Evolutionary conservation across 2,113 vertebrate genomes (phyloP), one percentile per base, ranked within the genome.

Genomic region (Trichomycterus rosablanca): DNA sequence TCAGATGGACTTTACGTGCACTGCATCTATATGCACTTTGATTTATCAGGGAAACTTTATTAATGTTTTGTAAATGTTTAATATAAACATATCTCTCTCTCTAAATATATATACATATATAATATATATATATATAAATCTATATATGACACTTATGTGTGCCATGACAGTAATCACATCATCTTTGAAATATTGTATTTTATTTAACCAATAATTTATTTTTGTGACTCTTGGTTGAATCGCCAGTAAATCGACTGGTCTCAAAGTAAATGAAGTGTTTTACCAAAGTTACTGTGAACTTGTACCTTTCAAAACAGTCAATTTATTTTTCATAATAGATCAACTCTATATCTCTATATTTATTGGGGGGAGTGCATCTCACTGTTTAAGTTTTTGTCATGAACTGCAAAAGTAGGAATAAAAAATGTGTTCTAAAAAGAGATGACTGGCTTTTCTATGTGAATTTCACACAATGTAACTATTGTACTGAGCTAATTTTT

Each of bases 1-100:
- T 89, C 86, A 86, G 86, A 93, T 87, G 89, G 89, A 91, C 90
- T 74, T 86, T 56, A 90, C 86, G 89, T 89, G 92, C 92, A 92
- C 90, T 91, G 91, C 90, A 90, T 92, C 89, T 91, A 91, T 92
- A 91, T 93, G 93, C 95, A 98, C 95, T 96, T 92, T 95, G 93
- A 89, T 94, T 95, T 94, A 92, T 98, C 95, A 98, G 95, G 95
- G 95, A 98, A 94, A 93, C 92, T 97, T 95, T 95, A 92, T 93
- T 93, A 93, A 92, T 92, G 92, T 97, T 98, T 97, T 94, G 90
- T 97, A 95, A 94, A 94, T 95, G 92, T 89, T 92, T 92, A 90
- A 91, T 91, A 93, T 74, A 70, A 43, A 56, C 23, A 56, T 18
- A 51, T 14, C 22, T n/a, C 14, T 40, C 14, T 40, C 14, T 14